Conservation (phyloP, 2,888 invertebrate genomes). For the Protonemura montana region DNA sequence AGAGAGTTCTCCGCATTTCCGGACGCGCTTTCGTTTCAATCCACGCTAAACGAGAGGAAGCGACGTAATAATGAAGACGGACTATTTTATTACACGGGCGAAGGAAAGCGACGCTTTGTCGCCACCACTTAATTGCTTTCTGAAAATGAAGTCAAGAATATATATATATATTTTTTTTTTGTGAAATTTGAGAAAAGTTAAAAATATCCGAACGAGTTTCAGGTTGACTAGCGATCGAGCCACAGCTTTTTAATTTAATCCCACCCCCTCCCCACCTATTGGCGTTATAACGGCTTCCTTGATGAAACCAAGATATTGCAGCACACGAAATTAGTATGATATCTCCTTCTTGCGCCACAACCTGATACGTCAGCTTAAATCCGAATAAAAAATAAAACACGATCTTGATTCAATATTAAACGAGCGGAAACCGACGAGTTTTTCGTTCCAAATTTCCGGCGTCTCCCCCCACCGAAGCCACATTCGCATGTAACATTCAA, state of each 20-base stretch:
- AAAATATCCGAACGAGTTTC: background rate
- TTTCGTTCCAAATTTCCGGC: constrained; percentile 40
- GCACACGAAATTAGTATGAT: background rate
- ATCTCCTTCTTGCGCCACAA: background rate
- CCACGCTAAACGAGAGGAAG: background rate
- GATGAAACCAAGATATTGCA: background rate
- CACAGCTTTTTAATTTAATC: background rate
- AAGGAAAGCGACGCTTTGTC: background rate
- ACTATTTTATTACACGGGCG: background rate
- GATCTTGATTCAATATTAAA: constrained; percentile 39
- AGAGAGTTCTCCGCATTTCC: no score
- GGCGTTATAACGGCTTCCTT: background rate
- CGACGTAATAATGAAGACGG: background rate
- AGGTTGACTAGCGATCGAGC: background rate
- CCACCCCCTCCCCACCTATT: background rate
- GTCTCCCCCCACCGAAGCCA: background rate
- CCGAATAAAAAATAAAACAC: background rate
- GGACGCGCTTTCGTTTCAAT: no score
- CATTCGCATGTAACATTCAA: constrained; percentile 38
- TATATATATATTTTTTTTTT: no score
- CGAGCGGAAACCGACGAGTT: constrained; percentile 33
- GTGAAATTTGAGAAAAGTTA: background rate
- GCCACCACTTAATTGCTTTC: background rate
- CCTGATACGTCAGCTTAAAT: background rate
- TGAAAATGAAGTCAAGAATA: background rate